Conservation (phyloP, 2,113 vertebrate genomes). For the Speoplatyrhinus poulsoni region DNA sequence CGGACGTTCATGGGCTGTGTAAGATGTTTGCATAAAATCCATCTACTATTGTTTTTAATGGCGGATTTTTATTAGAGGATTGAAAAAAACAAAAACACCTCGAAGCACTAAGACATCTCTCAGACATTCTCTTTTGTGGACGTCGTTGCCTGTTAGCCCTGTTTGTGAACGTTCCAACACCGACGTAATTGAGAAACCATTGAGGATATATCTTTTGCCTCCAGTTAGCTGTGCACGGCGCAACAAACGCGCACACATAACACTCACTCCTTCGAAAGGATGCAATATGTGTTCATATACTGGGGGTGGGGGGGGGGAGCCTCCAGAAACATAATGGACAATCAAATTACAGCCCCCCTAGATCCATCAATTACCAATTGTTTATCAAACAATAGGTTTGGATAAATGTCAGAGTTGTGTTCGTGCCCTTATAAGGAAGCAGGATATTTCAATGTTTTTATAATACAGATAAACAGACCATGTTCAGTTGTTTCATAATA, state of each 20-base stretch:
- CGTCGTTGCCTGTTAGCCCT: not conserved
- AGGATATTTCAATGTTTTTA: not conserved
- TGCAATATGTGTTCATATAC: slow-evolving; percentile 29
- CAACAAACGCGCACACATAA: slow-evolving; percentile 20
- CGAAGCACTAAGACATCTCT: no score
- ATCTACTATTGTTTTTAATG: no score
- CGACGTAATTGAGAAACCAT: slow-evolving; percentile 72
- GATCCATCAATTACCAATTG: slow-evolving; percentile 78
- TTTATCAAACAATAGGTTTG: slow-evolving; percentile 78
- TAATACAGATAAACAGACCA: slow-evolving; percentile 9
- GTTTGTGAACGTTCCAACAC: not conserved
- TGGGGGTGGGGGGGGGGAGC: not conserved
- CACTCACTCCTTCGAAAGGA: slow-evolving; percentile 30
- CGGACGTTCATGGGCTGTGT: no score
- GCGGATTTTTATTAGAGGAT: no score
- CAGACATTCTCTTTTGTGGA: no score
- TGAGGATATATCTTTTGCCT: slow-evolving; percentile 51
- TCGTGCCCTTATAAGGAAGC: slow-evolving; percentile 37
- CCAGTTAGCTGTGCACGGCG: slow-evolving; percentile 27
- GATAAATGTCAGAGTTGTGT: slow-evolving; percentile 49
- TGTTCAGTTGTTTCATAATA: slow-evolving; percentile 13
- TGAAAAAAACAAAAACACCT: no score
- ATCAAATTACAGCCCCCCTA: slow-evolving; percentile 71
- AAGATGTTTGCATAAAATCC: no score
- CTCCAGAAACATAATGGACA: slow-evolving; percentile 57